phyloP scores from a whole-genome alignment of 2,888 invertebrate species.

The Philhelius pedissequus region DNA sequence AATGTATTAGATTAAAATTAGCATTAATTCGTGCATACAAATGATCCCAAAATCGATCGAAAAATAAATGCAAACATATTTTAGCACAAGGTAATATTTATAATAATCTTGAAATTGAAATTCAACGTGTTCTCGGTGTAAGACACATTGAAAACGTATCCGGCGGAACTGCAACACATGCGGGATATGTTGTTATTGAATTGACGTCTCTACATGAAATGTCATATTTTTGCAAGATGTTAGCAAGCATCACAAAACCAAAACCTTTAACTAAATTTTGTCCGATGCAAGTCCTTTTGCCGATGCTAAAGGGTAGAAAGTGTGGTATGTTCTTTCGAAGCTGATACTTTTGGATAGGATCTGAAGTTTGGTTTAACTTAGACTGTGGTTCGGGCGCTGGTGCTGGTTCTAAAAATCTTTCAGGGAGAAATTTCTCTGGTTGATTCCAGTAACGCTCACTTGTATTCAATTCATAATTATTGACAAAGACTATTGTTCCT shows the following conservation, averaged over 20 bases:
- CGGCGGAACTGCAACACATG: constrained; percentile 86
- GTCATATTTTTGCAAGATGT: constrained; percentile 85
- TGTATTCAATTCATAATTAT: constrained; percentile 88
- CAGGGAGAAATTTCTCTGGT: constrained; percentile 85
- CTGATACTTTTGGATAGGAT: constrained; percentile 69
- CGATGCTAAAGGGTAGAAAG: constrained; percentile 90
- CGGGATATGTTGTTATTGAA: constrained; percentile 82
- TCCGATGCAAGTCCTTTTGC: constrained; percentile 89
- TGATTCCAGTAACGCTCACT: constrained; percentile 86
- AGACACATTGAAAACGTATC: constrained; percentile 84
- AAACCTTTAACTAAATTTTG: constrained; percentile 87
- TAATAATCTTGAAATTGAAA: neutral
- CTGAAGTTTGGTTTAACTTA: neutral
- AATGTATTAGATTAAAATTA: neutral
- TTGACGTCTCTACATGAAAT: constrained; percentile 81
- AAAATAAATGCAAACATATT: neutral
- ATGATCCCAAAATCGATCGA: constrained; percentile 1
- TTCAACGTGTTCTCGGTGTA: constrained; percentile 78
- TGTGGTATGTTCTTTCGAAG: constrained; percentile 81
- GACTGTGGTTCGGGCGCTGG: constrained; percentile 56
- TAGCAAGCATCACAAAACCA: constrained; percentile 85
- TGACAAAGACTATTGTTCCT: constrained; percentile 88
- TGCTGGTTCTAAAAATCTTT: constrained; percentile 83
- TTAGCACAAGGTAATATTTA: neutral
- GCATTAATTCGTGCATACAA: neutral